Base-by-base conservation (phyloP, 2,113 vertebrate species). In the Pleuronectes platessa region DNA sequence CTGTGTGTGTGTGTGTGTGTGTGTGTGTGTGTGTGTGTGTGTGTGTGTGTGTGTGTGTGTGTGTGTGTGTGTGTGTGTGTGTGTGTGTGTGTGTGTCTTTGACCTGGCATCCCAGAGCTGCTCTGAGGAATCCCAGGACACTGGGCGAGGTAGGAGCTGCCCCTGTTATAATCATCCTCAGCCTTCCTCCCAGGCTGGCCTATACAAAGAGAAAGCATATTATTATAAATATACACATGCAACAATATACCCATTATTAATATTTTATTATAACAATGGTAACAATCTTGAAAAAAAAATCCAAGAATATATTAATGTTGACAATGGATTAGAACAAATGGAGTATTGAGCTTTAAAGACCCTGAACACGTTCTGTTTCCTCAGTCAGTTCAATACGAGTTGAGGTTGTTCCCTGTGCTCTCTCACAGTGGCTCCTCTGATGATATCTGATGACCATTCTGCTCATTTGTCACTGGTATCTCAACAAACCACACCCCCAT, bases 161-260 rank as follows among this genome's bases (percentile, higher is more conserved):
- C 5, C 98, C 98, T 0, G 97, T 99, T 15, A 99, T 96, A 3
- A 99, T 98, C 98, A 99, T 99, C 63, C 98, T 94, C 63, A 99
- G 90, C 13, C 95, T 92, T 0, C 97, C 98, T 0, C 98, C 98
- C 0, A 99, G 94, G 67, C 95, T 98, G 20, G 95, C 96, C 98
- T 99, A 89, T 54, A 47, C 27, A 72, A 15, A 14, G 18, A 78
- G 0, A 59, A 58, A 81, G 3, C 53, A 51, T 24, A 64, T 26
- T 4, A 69, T 68, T 26, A 18, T 51, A 1, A 51, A 51, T 51
- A 6, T 7, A 51, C 14, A 51, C 15, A 20, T 17, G 63, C 54
- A 17, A 35, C 15, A 35, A 18, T 15, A 21, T 18, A 54, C 51
- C n/a, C 51, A 54, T 54, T 10, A 54, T 20, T 54, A 2, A 54